phyloP scores from a whole-genome alignment of 2,113 vertebrate species.

The Channa maculata region DNA sequence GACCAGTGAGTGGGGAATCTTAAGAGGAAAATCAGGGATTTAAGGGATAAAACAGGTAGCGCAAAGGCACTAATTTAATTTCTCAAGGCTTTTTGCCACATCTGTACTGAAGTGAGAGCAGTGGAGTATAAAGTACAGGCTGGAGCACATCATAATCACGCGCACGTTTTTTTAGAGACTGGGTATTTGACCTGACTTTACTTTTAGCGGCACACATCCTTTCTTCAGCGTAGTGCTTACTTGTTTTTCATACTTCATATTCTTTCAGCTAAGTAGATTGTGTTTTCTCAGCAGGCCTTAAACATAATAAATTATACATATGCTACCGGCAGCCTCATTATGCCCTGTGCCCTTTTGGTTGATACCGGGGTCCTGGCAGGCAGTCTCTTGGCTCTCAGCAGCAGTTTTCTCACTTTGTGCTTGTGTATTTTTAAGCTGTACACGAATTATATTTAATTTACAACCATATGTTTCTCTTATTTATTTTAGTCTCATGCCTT shows the following conservation, averaged over 20 bases:
- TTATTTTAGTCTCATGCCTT: no score
- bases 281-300: not conserved
- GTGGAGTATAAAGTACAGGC: not conserved
- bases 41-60: not conserved
- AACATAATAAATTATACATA: constrained; percentile 47
- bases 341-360: not conserved
- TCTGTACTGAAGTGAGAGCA: not conserved
- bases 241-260: not conserved
- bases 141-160: not conserved
- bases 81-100: not conserved
- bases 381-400: not conserved
- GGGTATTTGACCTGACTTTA: not conserved
- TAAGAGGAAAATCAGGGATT: not conserved
- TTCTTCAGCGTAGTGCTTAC: constrained; percentile 19
- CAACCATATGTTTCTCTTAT: not conserved
- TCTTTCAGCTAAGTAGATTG: not conserved
- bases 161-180: not conserved
- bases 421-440: constrained; percentile 6
- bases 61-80: not conserved
- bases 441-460: constrained; percentile 1
- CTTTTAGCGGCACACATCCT: no score
- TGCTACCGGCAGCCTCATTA: constrained; percentile 26
- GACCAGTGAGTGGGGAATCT: constrained; percentile 12
- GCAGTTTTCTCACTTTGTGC: not conserved
- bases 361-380: constrained; percentile 7